Evolutionary conservation across 2,888 invertebrate genomes (phyloP).

Genomic region (Diarsia dahlii): DNA sequence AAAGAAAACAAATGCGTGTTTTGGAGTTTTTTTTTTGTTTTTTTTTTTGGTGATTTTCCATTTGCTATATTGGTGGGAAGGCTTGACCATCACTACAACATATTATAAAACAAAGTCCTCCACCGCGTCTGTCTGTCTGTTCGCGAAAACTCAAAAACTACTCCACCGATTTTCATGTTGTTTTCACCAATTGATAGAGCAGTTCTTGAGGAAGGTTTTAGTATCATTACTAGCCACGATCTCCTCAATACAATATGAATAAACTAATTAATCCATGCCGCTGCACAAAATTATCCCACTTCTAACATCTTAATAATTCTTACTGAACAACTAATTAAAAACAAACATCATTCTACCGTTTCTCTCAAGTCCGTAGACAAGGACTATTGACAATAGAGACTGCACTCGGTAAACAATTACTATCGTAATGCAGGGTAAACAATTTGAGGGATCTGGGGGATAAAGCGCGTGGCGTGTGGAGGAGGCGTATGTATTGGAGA

Average conservation of each 20-base stretch:
- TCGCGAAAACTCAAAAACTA: too few species aligned
- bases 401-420: slow-evolving; percentile 51
- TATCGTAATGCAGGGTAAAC: slow-evolving; percentile 60
- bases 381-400: slow-evolving; percentile 42
- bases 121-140: too few species aligned
- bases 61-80: too few species aligned
- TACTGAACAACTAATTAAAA: slow-evolving; percentile 32
- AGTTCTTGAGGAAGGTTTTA: too few species aligned
- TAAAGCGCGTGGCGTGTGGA: slow-evolving; percentile 33
- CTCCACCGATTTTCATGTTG: too few species aligned
- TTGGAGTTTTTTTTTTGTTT: not conserved
- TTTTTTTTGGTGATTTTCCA: not conserved
- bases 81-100: too few species aligned
- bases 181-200: too few species aligned
- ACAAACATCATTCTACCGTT: slow-evolving; percentile 22
- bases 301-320: not conserved
- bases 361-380: slow-evolving; percentile 8
- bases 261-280: not conserved
- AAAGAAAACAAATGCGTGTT: slow-evolving; percentile 25
- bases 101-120: too few species aligned
- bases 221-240: too few species aligned
- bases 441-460: slow-evolving; percentile 48
- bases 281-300: not conserved
- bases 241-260: not conserved
- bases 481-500: slow-evolving; percentile 1